phyloP scores from a whole-genome alignment of 2,113 vertebrate genomes.

The Alaudala cheleensis region DNA sequence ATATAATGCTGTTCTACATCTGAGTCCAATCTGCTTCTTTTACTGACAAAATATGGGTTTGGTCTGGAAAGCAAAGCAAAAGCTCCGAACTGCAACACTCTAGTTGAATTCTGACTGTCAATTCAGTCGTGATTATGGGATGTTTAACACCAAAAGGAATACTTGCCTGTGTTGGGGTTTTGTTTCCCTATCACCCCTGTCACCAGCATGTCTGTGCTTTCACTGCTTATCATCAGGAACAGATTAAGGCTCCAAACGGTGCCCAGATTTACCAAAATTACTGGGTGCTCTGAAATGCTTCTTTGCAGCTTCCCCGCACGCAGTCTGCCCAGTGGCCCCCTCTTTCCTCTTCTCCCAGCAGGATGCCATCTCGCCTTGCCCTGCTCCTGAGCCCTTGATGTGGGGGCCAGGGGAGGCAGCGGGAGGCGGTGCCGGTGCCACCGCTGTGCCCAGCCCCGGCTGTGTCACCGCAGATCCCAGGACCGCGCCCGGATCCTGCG shows the following conservation, averaged over 20 bases:
- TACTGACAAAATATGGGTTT: neutral
- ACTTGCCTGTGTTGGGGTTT: neutral
- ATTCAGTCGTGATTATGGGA: neutral
- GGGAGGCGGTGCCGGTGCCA: neutral
- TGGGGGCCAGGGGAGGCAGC: neutral
- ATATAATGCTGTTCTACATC: neutral
- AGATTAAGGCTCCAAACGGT: neutral
- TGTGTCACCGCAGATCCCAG: neutral
- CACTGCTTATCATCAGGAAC: neutral
- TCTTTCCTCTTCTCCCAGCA: neutral
- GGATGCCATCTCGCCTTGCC: neutral
- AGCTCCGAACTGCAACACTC: neutral
- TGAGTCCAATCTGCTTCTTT: neutral
- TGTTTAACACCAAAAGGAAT: neutral
- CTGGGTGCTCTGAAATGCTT: fast-evolving
- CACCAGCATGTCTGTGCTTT: neutral
- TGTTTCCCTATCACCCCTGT: neutral
- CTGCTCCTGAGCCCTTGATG: neutral
- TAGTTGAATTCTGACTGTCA: neutral
- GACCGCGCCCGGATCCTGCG: neutral
- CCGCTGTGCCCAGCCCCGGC: neutral
- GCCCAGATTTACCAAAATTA: neutral
- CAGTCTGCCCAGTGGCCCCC: neutral
- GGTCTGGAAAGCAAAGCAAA: neutral
- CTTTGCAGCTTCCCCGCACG: neutral